Evolutionary conservation across 2,113 vertebrate species (phyloP), one percentile per base, ranked within the genome.

Genomic region (Hucho hucho): DNA sequence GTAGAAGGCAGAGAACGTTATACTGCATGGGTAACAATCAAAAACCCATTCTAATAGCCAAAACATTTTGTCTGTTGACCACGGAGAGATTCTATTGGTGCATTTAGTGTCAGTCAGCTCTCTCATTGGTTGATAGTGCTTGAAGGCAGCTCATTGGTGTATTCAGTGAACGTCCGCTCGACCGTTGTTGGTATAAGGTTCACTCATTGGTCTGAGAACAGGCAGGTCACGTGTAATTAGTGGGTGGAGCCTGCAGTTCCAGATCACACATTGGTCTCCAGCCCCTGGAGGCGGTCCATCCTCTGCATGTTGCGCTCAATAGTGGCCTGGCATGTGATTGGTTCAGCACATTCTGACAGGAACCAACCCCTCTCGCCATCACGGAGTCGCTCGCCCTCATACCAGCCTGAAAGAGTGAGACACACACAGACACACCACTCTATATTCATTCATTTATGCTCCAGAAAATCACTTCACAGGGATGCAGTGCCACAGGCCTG

Each of bases 281-380:
- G 88, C 1, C 96, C 95, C 18, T 98, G 95, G 67, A 99, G 87
- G 13, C 97, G 98, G 37, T 97, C 95, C 97, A 98, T 98, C 61
- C 97, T 89, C 86, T 98, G 96, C 95, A 98, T 93, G 78, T 99
- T 99, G 88, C 95, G 95, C 79, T 97, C 94, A 0, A 98, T 95
- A 0, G 96, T 96, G 61, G 95, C 95, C 59, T 92, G 94, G 75
- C 97, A 98, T 0, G 97, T 99, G 89, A 99, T 99, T 47, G 91
- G 93, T 84, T 91, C 89, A 22, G 95, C 95, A 11, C 97, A 98
- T 65, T 98, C 97, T 0, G 88, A 86, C 0, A 95, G 95, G 84
- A 99, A 99, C 97, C 98, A 99, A 1, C 97, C 98, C 49, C 93
- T 81, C 43, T 95, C 95, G 0, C 96, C 96, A 0, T 99, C 98